phyloP scores from a whole-genome alignment of 2,888 invertebrate genomes.

The Stenoptilia bipunctidactyla region DNA sequence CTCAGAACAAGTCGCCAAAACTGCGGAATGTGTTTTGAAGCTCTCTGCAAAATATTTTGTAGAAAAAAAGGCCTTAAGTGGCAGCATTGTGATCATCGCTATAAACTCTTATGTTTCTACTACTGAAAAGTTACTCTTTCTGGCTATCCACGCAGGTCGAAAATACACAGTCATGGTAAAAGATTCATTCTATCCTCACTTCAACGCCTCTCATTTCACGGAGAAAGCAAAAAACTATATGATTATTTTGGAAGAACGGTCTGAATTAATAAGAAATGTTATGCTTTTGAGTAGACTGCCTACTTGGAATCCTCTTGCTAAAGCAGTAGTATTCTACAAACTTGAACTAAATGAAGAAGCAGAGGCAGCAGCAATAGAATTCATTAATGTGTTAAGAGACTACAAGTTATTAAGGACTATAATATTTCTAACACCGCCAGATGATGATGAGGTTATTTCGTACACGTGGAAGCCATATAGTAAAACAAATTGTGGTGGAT shows the following conservation, averaged over 20 bases:
- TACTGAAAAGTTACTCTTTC: conserved; percentile 48
- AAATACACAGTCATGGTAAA: conserved; percentile 66
- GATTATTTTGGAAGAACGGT: conserved; percentile 61
- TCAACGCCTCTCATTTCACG: conserved; percentile 64
- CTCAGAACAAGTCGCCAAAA: conserved; percentile 46
- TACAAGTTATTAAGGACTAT: conserved; percentile 52
- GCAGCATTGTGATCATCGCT: conserved; percentile 62
- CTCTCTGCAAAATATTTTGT: conserved; percentile 65
- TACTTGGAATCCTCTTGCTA: conserved; percentile 65
- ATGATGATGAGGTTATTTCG: conserved; percentile 38
- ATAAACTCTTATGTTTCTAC: conserved; percentile 54
- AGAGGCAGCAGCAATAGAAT: conserved; percentile 34
- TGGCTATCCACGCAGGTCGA: conserved; percentile 52
- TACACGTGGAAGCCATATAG: conserved; percentile 60
- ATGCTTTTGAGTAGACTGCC: conserved; percentile 56
- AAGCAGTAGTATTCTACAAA: conserved; percentile 55
- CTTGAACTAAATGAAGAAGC: conserved; percentile 33
- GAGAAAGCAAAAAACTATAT: conserved; percentile 69
- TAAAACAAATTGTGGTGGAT: conserved; percentile 47
- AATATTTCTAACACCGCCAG: conserved; percentile 43
- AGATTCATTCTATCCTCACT: conserved; percentile 57
- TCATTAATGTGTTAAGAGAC: conserved; percentile 48
- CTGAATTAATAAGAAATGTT: conserved; percentile 54
- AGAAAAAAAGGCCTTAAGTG: conserved; percentile 59
- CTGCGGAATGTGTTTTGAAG: conserved; percentile 63